Base-by-base conservation (phyloP, 92 coral and sea anemone species). In the Parazoanthus swiftii region DNA sequence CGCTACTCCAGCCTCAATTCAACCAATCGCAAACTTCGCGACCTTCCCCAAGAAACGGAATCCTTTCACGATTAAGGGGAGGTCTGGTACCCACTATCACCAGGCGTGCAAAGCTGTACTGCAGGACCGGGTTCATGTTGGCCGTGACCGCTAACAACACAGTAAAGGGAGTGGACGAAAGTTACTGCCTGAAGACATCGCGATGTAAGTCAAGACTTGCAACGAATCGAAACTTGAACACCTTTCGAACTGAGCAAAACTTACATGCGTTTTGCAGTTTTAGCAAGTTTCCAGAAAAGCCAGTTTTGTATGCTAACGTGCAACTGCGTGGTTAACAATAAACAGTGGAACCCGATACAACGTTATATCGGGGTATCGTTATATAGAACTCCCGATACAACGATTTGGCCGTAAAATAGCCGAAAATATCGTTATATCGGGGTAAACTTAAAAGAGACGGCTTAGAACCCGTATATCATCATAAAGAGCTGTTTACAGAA, bases 111-210 rank as follows among this genome's bases (percentile, higher is more conserved):
- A 90, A 76, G 25, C 38, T 94, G 63, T 91, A 89, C 88, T 89
- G 93, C 82, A 94, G 94, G 89, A 33, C 90, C 16, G 89, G 95
- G 35, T 94, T 88, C 77, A 89, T 85, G 70, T 86, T 94, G 25
- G 92, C 94, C 7, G 89, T 94, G 9, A 77, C 86, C 33, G 35
- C 25, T 5, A 89, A 90, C 74, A 92, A 91, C 35, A 85, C 90
- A 10, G 35, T 93, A 51, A 79, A 81, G 13, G 98, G 98, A 26
- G 89, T 77, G 14, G 85, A 90, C 23, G 70, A 75, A 48, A 79
- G 48, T 2, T 91, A 85, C 87, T 94, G 98, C 88, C 58, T 63
- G 16, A 71, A 84, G 36, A 86, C 85, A 14, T 25, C 77, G 8
- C 85, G 91, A 85, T 94, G 98, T 94, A 91, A 93, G 97, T 78